Percentiles rank a stretch among this genome's conserved stretches.
phyloP scores from a whole-genome alignment of 2,797 vertebrate species.

The Lutjanus argentimaculatus region DNA sequence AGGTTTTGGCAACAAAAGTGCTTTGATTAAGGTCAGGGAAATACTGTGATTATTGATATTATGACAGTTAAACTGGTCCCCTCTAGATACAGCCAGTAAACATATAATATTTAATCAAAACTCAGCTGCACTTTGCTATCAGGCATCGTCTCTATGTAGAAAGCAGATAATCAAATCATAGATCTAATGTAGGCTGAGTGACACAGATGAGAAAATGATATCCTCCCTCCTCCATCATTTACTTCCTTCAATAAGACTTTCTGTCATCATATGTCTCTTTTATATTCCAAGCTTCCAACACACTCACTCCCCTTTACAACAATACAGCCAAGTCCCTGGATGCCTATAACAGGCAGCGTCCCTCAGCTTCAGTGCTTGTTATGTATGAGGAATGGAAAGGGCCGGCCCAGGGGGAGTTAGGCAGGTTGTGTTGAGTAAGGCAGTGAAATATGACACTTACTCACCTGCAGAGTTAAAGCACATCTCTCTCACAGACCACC shows the following conservation, averaged over 20 bases:
- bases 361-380: conserved; percentile 44
- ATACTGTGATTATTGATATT: too few species aligned
- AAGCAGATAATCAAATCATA: conserved; percentile 45
- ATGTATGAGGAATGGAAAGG: conserved; percentile 48
- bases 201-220: background rate
- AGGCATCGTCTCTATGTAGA: conserved; percentile 16
- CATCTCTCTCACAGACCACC: conserved; percentile 24
- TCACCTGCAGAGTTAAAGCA: conserved; percentile 20
- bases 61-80: too few species aligned
- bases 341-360: conserved; percentile 17
- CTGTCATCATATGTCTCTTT: background rate
- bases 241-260: conserved; percentile 24
- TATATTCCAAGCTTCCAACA: conserved; percentile 22
- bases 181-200: conserved; percentile 8
- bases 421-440: conserved; percentile 28
- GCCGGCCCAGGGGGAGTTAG: conserved; percentile 16
- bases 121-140: conserved; percentile 11
- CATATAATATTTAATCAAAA: conserved; percentile 10
- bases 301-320: conserved; percentile 6
- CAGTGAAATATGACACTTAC: conserved; percentile 43
- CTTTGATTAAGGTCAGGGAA: too few species aligned
- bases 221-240: background rate
- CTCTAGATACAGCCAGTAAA: background rate
- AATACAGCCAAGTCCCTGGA: conserved; percentile 35
- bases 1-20: too few species aligned